Evolutionary conservation across 2,113 vertebrate genomes (phyloP), one percentile per base, ranked within the genome.

Genomic region (Dendrocopos noguchii): DNA sequence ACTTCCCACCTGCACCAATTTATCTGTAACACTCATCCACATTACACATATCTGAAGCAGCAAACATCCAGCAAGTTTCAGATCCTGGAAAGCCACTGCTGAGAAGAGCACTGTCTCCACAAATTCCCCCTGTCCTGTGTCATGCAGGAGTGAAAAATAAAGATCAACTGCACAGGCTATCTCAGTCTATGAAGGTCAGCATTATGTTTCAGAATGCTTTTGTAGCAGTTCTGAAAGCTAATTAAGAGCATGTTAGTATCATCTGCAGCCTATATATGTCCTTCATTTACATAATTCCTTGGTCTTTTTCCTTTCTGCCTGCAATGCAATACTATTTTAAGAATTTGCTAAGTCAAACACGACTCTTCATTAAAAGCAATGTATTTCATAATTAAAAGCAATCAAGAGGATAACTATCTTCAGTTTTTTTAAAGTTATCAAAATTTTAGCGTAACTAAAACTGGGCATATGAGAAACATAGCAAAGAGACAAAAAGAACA

Each of bases 151-250:
- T 63, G 20, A 3, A 4, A 57, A 57, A 56, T 10, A 39, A 36
- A 52, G 0, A 34, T 57, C 5, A 14, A 16, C 27, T 27, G 3
- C 7, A 15, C 13, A 33, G 6, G 16, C 42, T 59, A n/a, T 21
- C 22, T 87, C 42, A 33, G 7, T n/a, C 64, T 76, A 53, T 7
- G 24, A 3, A 36, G 8, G 10, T 27, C 21, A 82, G 15, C 3
- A 1, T 50, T 79, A 34, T 36, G 29, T 59, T 82, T 74, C 5
- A 5, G 29, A 74, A 74, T 34, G 28, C 6, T 29, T 71, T 57
- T 46, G 42, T 18, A n/a, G 39, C 2, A 70, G 42, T 44, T 44
- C 42, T 44, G 42, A 44, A 44, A 44, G 42, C 42, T 15, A 44
- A 44, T 44, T 44, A 44, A 15, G 42, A 52, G 8, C 6, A 4